Base-by-base conservation (phyloP, 2,797 vertebrate genomes). In the Chromobotia macracanthus region DNA sequence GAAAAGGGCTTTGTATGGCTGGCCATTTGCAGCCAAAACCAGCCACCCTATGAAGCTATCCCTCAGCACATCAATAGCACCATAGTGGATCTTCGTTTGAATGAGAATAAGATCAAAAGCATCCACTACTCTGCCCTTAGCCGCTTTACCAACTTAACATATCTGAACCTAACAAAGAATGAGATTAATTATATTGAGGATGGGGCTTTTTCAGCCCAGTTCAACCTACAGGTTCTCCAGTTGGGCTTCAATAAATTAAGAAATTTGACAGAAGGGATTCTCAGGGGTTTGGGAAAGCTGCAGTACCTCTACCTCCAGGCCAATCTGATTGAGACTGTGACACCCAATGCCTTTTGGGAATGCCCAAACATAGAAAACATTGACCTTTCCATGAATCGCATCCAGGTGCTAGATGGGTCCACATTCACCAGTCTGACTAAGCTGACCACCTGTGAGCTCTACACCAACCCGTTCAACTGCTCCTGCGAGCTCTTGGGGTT, bases 1-100 rank as follows among this genome's bases (percentile, higher is more conserved):
- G 98, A 99, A 92, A 99, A 99, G 93, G 98, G 98, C 91, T 99
- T 98, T n/a, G 98, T 99, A 77, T 99, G 98, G 98, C 92, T 99
- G 85, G 98, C 98, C 55, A 99, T 99, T 88, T 99, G 98, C 91
- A 99, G 98, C 94, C 97, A 99, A 93, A 99, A 99, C 91, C 98
- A 99, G 92, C 98, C 98, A 25, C 98, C 98, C 0, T 99, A 98
- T 13, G 98, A 99, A 93, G 95, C 97, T 89, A 97, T 99, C 90
- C 98, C 98, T 12, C 96, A 98, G 93, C 98, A 99, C 89, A 99
- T 99, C 91, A 99, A 99, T 92, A 98, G 92, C 93, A 99, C 97
- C 90, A 96, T 99, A 19, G 96, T 99, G 91, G 98, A 99, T 92
- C 94, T 99, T 93, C 94, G 98, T 85, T 93, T 99, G 58, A 99